Base-by-base conservation (phyloP, 2,797 vertebrate genomes). In the Aphelocoma californica region DNA sequence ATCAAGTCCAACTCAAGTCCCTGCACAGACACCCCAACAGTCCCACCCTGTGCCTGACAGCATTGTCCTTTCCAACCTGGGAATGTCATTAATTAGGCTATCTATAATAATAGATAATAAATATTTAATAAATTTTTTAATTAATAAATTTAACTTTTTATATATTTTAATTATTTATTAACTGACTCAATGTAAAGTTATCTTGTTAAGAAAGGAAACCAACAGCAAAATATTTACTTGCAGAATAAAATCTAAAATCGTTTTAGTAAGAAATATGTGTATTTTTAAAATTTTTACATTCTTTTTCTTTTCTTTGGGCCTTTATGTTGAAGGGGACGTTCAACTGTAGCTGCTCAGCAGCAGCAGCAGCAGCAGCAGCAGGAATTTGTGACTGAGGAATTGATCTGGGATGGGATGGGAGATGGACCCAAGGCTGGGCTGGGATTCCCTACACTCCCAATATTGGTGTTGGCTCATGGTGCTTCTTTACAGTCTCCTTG, bases 231-330 rank as follows among this genome's bases (percentile, higher is more conserved):
- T 8, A 6, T 9, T 40, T 40, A 23, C 11, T 12, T 28, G 24
- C 25, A 32, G 34, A 57, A 65, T 7, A 69, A 83, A 53, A 28
- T 7, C 1, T 14, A 9, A 17, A 56, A 7, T 25, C 14, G 7
- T 26, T 50, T 32, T 29, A 15, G 32, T 23, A 36, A 65, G 7
- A 62, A 70, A 51, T 25, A 51, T 2, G 5, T 36, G 3, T 13
- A 6, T 4, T 38, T 51, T 2, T 1, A 18, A 23, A 5, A 1
- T 2, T 26, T 83, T 65, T 40, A 7, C 5, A 7, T 29, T 10
- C 1, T 32, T 71, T 61, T 81, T 40, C 24, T 61, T 56, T 32
- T 57, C 16, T 58, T 81, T 72, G 12, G 44, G 31, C 8, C 9
- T 57, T 57, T 62, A 6, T 26, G 12, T 25, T 62, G 54, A 57